phyloP scores from a whole-genome alignment of 2,113 vertebrate genomes.

The Xyrauchen texanus region DNA sequence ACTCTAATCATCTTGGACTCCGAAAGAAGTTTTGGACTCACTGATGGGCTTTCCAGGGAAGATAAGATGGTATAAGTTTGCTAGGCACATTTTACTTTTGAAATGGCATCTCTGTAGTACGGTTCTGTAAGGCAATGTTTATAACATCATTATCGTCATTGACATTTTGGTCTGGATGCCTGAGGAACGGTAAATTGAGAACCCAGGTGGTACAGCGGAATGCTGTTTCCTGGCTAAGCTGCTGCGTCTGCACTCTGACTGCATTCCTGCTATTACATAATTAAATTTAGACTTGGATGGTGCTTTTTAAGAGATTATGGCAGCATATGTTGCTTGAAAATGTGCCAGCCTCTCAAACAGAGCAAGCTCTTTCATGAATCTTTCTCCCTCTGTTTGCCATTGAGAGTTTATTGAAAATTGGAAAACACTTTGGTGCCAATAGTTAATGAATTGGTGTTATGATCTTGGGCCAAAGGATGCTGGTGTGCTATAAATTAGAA shows the following conservation, averaged over 20 bases:
- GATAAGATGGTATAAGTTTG: too few species aligned
- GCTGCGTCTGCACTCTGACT: conserved; percentile 89
- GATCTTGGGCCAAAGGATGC: conserved; percentile 74
- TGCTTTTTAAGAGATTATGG: conserved; percentile 95
- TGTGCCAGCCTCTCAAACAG: conserved; percentile 81
- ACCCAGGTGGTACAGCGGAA: background rate
- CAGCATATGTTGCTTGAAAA: conserved; percentile 94
- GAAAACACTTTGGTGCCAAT: conserved; percentile 73
- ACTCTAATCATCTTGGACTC: conserved; percentile 15
- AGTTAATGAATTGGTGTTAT: conserved; percentile 84
- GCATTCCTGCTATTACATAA: conserved; percentile 95
- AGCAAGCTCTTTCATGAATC: conserved; percentile 71
- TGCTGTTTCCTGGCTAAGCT: conserved; percentile 70
- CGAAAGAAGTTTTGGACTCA: background rate
- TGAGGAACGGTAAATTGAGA: background rate
- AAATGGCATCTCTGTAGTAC: background rate
- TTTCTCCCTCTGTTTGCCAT: conserved; percentile 69
- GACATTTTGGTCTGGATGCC: conserved; percentile 17
- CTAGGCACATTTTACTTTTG: background rate
- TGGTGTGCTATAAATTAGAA: conserved; percentile 73
- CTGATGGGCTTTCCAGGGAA: background rate
- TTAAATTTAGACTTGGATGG: conserved; percentile 91
- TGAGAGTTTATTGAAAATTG: conserved; percentile 78
- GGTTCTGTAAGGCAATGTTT: background rate
- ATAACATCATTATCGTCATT: conserved; percentile 13